Conservation (phyloP, 2,797 vertebrate genomes). For the Rhyacichthys aspro region DNA sequence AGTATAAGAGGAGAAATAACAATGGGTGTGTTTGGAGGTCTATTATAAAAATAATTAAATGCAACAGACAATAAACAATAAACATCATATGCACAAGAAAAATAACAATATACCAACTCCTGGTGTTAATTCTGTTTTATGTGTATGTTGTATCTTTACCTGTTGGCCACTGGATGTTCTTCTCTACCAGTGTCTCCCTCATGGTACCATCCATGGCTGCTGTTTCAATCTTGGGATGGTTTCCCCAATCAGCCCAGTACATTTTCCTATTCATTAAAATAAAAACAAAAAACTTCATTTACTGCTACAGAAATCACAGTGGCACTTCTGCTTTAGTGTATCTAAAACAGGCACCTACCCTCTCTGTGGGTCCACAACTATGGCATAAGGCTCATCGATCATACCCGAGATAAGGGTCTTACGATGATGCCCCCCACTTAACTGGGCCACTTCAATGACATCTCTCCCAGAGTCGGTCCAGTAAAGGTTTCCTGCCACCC, state of each 20-base stretch:
- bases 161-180: conserved; percentile 98
- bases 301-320: background rate
- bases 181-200: conserved; percentile 91
- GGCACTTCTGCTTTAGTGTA: no score
- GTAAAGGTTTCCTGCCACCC: conserved; percentile 98
- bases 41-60: no score
- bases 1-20: no score
- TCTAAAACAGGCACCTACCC: conserved; percentile 72
- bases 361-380: conserved; percentile 92
- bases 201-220: conserved; percentile 96
- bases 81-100: no score
- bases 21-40: no score
- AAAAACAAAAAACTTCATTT: background rate
- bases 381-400: conserved; percentile 96
- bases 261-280: conserved; percentile 82
- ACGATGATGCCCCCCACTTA: conserved; percentile 89
- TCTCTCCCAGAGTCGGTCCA: conserved; percentile 97
- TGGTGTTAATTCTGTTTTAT: no score
- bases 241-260: conserved; percentile 99
- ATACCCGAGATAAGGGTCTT: conserved; percentile 97
- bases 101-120: no score
- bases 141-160: conserved; percentile 71
- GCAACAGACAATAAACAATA: no score
- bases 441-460: conserved; percentile 95
- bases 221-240: conserved; percentile 97